Base-by-base conservation (phyloP, 53 echinoderm and acorn worm genomes). In the Holothuria leucospilota region DNA sequence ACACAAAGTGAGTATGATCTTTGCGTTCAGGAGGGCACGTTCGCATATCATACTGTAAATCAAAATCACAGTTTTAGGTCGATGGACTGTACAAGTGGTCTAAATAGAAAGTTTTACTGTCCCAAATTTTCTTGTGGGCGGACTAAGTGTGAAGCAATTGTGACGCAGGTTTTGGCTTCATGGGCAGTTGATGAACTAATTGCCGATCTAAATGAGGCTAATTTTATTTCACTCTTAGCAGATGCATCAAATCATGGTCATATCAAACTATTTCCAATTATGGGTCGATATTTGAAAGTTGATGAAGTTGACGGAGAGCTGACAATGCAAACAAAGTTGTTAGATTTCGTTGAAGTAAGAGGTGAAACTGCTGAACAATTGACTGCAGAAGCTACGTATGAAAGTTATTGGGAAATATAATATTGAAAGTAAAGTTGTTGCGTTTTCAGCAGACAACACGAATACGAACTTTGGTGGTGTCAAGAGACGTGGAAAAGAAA, bases 201-300 rank as follows among this genome's bases (percentile, higher is more conserved):
- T 26, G 66, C 66, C 66, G 66, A 66, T 66, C 29, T 66, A 21
- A 66, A 66, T 66, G 66, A 66, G 66, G 66, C 66, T 66, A 29
- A 66, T 21, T 52, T 52, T 10, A 14, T 52, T 52, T 66, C 66
- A 4, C 26, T 66, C 66, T 66, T 66, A 29, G 66, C 66, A 66
- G 66, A 66, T 66, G 66, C 66, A 4, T 66, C 66, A 6, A 66
- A 66, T 11, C 66, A 66, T 29, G 66, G 66, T 11, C 66, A 66
- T 29, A 66, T 66, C 20, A 66, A 66, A 66, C 29, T 66, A 29
- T 66, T 66, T 21, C 66, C 66, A 4, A 66, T 66, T 7, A 66
- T 66, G 66, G 66, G 66, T 21, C 66, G 26, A 29, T 66, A 66
- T 66, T 11, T 66, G 66, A 66, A 66, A 21, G 66, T 66, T 21